Evolutionary conservation across 2,888 invertebrate genomes (phyloP).

Genomic region (Drosophila mulleri): DNA sequence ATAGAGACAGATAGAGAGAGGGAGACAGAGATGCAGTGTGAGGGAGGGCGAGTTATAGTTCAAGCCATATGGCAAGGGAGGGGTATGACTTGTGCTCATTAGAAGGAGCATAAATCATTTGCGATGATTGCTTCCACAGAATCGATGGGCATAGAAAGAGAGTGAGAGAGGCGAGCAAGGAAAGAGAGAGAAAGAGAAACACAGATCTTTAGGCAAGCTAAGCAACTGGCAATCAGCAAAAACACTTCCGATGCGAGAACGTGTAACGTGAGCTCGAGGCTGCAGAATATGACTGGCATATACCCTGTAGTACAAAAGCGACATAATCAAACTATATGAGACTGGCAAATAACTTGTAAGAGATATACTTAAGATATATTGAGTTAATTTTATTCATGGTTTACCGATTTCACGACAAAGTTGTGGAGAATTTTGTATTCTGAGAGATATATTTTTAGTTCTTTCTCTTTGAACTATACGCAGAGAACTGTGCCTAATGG

Average conservation of each 20-base stretch:
- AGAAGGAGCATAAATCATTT: constrained; percentile 54
- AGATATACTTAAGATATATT: no score
- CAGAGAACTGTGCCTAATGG: not conserved
- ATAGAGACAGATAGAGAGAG: not conserved
- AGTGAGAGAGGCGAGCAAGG: not conserved
- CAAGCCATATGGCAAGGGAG: constrained; percentile 37
- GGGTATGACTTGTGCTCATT: constrained; percentile 45
- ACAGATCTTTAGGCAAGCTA: constrained; percentile 22
- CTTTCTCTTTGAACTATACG: not conserved
- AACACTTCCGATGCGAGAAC: constrained; percentile 64
- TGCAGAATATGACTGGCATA: not conserved
- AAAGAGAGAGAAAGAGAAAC: not conserved
- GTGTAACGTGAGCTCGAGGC: not conserved
- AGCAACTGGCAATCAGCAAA: constrained; percentile 62
- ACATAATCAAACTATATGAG: not conserved
- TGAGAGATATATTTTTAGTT: not conserved
- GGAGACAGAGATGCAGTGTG: not conserved
- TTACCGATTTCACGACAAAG: no score
- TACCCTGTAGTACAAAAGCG: not conserved
- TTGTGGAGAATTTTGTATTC: no score
- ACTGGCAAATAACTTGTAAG: not conserved
- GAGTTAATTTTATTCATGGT: no score
- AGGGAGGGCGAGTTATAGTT: constrained; percentile 4
- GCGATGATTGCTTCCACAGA: constrained; percentile 63
- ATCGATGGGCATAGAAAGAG: constrained; percentile 21